These are phyloP conservation scores for Osmoderma eremita DNA, from an alignment of 2,888 invertebrate genomes.

Conservation along the genomic window DNA sequence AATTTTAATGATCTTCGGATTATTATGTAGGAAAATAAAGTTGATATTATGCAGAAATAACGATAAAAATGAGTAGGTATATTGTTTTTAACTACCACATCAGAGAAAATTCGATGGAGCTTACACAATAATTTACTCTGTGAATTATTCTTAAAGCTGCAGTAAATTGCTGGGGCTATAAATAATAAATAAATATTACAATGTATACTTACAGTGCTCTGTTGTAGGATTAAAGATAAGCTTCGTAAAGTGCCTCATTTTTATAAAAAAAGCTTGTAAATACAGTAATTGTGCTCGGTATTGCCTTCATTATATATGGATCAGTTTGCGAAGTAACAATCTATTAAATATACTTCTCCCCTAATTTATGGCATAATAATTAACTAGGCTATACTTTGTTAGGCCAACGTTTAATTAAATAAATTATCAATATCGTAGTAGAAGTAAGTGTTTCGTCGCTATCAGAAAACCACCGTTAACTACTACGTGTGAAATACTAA, in stretches of 20 bases:
- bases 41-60: too few species aligned
- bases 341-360: constrained; percentile 17
- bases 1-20: too few species aligned
- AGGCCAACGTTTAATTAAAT: constrained; percentile 27
- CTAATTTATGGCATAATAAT: constrained; percentile 27
- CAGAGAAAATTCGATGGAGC: neutral
- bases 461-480: neutral
- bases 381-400: constrained; percentile 12
- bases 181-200: constrained; percentile 19
- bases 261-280: constrained; percentile 10
- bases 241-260: neutral
- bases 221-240: constrained; percentile 20
- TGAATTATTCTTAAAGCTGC: constrained; percentile 6
- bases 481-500: constrained; percentile 21
- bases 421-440: constrained; percentile 33
- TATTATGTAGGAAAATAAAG: too few species aligned
- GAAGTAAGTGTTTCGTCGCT: neutral
- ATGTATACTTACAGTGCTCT: neutral
- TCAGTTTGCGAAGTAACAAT: constrained; percentile 3
- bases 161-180: constrained; percentile 27
- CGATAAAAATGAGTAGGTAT: too few species aligned
- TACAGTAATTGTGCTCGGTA: constrained; percentile 3
- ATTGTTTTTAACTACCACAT: neutral
- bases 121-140: neutral
- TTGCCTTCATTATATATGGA: constrained; percentile 8